Conservation (phyloP, 2,888 invertebrate species). For the Anticlea derivata region DNA sequence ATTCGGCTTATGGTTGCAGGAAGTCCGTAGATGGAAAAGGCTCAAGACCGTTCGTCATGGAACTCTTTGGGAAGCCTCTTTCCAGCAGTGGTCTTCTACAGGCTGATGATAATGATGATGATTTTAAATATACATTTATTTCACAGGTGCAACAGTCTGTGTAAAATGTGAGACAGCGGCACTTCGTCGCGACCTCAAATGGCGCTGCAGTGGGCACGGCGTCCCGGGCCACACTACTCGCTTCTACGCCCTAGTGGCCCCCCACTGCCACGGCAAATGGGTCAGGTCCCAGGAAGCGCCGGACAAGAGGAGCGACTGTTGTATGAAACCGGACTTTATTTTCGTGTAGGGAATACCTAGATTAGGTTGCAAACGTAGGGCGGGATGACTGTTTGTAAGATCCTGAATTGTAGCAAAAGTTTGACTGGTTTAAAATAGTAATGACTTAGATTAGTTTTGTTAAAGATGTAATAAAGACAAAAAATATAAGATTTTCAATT, state of each 20-base stretch:
- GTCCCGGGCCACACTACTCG: constrained; percentile 89
- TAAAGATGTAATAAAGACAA: no score
- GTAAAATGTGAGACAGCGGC: constrained; percentile 93
- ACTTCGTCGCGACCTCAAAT: constrained; percentile 88
- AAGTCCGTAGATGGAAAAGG: no score
- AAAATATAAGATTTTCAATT: no score
- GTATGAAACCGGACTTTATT: constrained; percentile 73
- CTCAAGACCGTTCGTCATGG: no score
- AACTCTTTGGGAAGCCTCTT: no score
- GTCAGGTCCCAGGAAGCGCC: constrained; percentile 78
- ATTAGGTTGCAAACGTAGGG: neutral
- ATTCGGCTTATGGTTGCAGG: no score
- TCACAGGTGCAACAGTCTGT: constrained; percentile 88
- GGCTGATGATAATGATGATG: no score
- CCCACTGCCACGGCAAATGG: constrained; percentile 96
- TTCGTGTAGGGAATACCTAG: constrained; percentile 65
- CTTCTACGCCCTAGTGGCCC: constrained; percentile 93
- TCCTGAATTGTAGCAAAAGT: no score
- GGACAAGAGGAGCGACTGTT: constrained; percentile 64
- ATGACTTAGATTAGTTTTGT: no score
- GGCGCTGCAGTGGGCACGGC: constrained; percentile 94
- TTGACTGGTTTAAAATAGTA: no score
- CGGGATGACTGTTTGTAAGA: neutral
- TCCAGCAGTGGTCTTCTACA: no score
- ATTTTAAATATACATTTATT: neutral